These are phyloP conservation scores for Tragelaphus imberbis DNA, from an alignment of 2,113 vertebrate genomes.

Conservation along the genomic window DNA sequence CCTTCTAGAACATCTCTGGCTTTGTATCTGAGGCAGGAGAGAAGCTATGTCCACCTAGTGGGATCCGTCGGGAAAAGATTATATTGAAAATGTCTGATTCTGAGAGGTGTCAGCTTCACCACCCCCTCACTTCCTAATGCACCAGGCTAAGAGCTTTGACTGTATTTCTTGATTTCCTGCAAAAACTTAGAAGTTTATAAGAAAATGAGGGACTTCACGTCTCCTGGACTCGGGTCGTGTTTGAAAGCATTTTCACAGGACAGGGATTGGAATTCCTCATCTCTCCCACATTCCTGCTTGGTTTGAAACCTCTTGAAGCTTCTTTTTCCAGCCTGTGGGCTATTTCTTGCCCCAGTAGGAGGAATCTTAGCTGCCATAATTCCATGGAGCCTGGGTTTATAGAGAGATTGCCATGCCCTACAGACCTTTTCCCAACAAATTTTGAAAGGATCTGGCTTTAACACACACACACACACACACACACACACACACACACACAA, in stretches of 20 bases:
- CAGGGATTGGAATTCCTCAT: slow-evolving; percentile 26
- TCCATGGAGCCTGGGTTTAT: slow-evolving; percentile 7
- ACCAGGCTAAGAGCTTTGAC: background rate
- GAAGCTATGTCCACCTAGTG: background rate
- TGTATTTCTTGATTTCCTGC: background rate
- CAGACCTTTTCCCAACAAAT: background rate
- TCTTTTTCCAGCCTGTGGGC: slow-evolving; percentile 14
- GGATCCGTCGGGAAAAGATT: slow-evolving; percentile 6
- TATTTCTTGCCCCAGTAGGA: background rate
- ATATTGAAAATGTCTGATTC: slow-evolving; percentile 2
- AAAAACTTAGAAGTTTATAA: background rate
- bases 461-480: background rate
- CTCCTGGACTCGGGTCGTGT: background rate
- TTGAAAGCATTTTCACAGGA: slow-evolving; percentile 30
- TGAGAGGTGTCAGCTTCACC: slow-evolving; percentile 1
- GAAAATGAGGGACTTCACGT: background rate
- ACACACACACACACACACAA: background rate
- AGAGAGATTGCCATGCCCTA: background rate
- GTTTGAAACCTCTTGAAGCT: slow-evolving; percentile 35
- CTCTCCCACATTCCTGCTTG: slow-evolving; percentile 31
- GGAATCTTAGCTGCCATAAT: slow-evolving; percentile 3
- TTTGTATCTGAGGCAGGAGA: slow-evolving; percentile 11
- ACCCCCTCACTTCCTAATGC: background rate
- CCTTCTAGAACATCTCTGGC: background rate
- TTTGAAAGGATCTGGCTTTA: slow-evolving; percentile 55